Evolutionary conservation across 2,888 invertebrate genomes (phyloP).

Genomic region (Biston betularia): DNA sequence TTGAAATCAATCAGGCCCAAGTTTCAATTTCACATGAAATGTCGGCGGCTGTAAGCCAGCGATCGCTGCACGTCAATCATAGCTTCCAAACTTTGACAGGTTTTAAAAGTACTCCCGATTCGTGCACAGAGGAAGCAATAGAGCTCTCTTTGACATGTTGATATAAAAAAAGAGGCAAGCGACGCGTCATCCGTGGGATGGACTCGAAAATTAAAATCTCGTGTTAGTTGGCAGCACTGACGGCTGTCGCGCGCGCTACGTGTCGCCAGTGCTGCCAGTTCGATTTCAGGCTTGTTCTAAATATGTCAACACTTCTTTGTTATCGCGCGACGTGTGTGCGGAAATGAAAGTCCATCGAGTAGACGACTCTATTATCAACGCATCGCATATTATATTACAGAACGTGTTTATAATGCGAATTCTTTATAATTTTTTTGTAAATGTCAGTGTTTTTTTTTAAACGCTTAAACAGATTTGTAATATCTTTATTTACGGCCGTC

Average conservation of each 20-base stretch:
- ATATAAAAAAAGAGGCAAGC: slow-evolving; percentile 71
- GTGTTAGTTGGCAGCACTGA: slow-evolving; percentile 73
- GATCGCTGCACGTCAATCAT: slow-evolving; percentile 69
- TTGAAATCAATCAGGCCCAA: slow-evolving; percentile 69
- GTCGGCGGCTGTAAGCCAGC: slow-evolving; percentile 46
- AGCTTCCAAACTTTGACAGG: slow-evolving; percentile 65
- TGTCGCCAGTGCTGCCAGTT: slow-evolving; percentile 64
- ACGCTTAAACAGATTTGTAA: slow-evolving; percentile 9
- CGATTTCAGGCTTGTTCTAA: slow-evolving; percentile 86
- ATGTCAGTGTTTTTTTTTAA: slow-evolving; percentile 39
- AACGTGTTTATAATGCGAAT: slow-evolving; percentile 52
- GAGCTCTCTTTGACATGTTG: slow-evolving; percentile 69
- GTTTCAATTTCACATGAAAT: slow-evolving; percentile 53
- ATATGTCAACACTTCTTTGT: slow-evolving; percentile 85
- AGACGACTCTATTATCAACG: slow-evolving; percentile 76
- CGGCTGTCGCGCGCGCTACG: slow-evolving; percentile 72
- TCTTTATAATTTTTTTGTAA: slow-evolving; percentile 42
- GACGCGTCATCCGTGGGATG: slow-evolving; percentile 70
- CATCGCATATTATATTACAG: slow-evolving; percentile 72
- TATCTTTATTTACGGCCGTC: no score
- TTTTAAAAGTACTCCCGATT: slow-evolving; percentile 63
- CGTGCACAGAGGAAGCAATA: slow-evolving; percentile 69
- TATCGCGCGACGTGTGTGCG: slow-evolving; percentile 80
- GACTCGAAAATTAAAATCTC: slow-evolving; percentile 85
- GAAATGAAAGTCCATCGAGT: slow-evolving; percentile 84